Evolutionary conservation across 1,140 invertebrate species (phyloP).

Genomic region (Macrostomum lignano): DNA sequence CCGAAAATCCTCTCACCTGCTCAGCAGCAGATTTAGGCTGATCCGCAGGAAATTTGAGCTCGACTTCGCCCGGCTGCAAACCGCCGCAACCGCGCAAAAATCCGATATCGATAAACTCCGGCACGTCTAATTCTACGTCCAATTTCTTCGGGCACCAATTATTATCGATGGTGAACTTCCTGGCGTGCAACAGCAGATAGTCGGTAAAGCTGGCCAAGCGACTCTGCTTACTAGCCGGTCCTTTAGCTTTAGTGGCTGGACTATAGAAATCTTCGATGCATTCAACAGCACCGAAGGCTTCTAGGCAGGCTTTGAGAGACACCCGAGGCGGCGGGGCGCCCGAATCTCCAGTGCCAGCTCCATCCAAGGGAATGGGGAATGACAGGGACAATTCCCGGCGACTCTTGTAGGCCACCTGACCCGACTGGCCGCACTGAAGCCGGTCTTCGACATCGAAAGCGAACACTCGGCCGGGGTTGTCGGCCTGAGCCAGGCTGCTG

Average conservation of each 20-base stretch:
- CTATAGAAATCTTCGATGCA: constrained; percentile 63
- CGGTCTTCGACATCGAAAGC: constrained; percentile 68
- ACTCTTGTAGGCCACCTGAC: constrained; percentile 47
- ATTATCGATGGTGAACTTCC: constrained; percentile 62
- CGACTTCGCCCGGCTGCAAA: constrained; percentile 45
- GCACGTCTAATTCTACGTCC: constrained; percentile 35
- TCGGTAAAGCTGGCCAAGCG: constrained; percentile 62
- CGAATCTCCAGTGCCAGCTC: constrained; percentile 41
- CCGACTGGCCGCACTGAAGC: constrained; percentile 46
- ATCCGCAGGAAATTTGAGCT: constrained; percentile 36
- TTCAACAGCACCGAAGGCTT: constrained; percentile 47
- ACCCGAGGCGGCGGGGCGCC: not conserved
- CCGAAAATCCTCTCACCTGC: too few relatives aligned
- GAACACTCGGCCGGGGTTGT: not conserved
- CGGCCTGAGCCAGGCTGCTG: not conserved
- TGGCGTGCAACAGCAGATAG: constrained; percentile 64
- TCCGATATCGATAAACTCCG: constrained; percentile 48
- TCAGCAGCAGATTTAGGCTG: not conserved
- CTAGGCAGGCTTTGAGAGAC: constrained; percentile 50
- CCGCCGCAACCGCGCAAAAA: constrained; percentile 42
- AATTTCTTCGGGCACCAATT: constrained; percentile 75
- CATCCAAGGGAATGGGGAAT: constrained; percentile 50
- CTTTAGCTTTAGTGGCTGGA: constrained; percentile 51
- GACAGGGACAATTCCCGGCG: constrained; percentile 45
- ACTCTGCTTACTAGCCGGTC: constrained; percentile 54